phyloP scores from a whole-genome alignment of 2,797 vertebrate species.

The Lagocephalus sceleratus region DNA sequence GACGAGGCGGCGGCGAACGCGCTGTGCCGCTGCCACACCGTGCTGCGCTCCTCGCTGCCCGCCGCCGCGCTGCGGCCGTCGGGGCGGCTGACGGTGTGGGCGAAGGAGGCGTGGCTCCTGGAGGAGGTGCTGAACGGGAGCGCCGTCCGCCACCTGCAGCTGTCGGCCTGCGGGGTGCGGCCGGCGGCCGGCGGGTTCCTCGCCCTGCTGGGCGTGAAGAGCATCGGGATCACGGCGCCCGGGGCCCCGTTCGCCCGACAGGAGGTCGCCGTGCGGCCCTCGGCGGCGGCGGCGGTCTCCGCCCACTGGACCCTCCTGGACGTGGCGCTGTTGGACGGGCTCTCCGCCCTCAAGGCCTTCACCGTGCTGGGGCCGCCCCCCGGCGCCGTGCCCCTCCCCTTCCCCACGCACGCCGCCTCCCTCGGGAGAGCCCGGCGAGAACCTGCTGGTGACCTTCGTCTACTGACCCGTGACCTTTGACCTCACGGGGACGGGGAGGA shows the following conservation, averaged over 20 bases:
- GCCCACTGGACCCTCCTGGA: conserved; percentile 63
- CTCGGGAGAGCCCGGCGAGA: conserved; percentile 17
- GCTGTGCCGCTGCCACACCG: conserved; percentile 58
- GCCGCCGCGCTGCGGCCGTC: conserved; percentile 33
- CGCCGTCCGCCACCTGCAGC: conserved; percentile 46
- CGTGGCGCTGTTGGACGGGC: conserved; percentile 53
- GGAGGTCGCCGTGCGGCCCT: conserved; percentile 37
- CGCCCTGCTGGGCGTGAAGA: conserved; percentile 57
- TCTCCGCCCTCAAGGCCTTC: conserved; percentile 66
- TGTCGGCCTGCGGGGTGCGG: conserved; percentile 59
- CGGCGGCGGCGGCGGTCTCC: conserved; percentile 14
- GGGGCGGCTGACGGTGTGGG: conserved; percentile 51
- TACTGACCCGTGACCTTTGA: conserved; percentile 41
- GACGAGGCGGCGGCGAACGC: conserved; percentile 58
- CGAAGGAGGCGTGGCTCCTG: conserved; percentile 60
- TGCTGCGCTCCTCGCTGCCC: conserved; percentile 46
- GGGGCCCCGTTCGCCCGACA: conserved; percentile 36
- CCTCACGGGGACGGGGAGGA: too few species aligned
- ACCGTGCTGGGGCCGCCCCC: conserved; percentile 55
- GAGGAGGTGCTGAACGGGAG: conserved; percentile 64
- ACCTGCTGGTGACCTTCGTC: conserved; percentile 65
- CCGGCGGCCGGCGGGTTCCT: conserved; percentile 40
- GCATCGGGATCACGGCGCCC: conserved; percentile 46
- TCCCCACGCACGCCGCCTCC: conserved; percentile 1
- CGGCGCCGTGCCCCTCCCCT: conserved; percentile 38